Conservation (phyloP, 2,888 invertebrate genomes). For the Molanna angustata region DNA sequence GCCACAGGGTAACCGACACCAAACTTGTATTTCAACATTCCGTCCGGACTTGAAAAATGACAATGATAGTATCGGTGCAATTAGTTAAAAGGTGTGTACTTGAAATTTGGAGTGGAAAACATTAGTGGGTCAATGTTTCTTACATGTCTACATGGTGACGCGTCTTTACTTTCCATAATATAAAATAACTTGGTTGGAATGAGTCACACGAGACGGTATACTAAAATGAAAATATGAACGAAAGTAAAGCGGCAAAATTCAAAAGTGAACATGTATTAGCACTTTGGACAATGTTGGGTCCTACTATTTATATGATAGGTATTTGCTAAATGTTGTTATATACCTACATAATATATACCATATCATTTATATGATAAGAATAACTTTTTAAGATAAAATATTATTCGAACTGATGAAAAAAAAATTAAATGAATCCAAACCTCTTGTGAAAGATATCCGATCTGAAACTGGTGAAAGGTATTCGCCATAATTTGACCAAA, state of each 20-base stretch:
- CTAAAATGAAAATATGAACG: constrained; percentile 1
- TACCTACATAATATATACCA: too few relatives aligned
- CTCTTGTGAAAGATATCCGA: too few relatives aligned
- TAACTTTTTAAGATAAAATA: too few relatives aligned
- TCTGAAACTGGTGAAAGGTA: too few relatives aligned
- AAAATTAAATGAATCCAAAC: too few relatives aligned
- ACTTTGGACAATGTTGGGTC: too few relatives aligned
- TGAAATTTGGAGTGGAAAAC: constrained; percentile 8
- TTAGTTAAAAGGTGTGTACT: constrained; percentile 11
- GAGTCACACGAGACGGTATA: background rate
- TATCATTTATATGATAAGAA: too few relatives aligned
- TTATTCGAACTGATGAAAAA: too few relatives aligned
- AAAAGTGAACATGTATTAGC: constrained; percentile 18
- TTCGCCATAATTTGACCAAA: too few relatives aligned
- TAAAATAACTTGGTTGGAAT: constrained; percentile 3
- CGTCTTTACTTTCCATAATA: constrained; percentile 13
- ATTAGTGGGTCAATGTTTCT: constrained; percentile 9
- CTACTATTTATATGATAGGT: too few relatives aligned
- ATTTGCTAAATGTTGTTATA: too few relatives aligned
- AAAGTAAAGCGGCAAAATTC: constrained; percentile 15
- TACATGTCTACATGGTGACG: constrained; percentile 10
- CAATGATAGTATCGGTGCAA: constrained; percentile 13
- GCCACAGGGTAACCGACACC: constrained; percentile 23
- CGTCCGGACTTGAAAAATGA: constrained; percentile 28
- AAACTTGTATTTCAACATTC: constrained; percentile 35